Evolutionary conservation across 2,888 invertebrate genomes (phyloP), one percentile per base, ranked within the genome.

Genomic region (Altica lythri): DNA sequence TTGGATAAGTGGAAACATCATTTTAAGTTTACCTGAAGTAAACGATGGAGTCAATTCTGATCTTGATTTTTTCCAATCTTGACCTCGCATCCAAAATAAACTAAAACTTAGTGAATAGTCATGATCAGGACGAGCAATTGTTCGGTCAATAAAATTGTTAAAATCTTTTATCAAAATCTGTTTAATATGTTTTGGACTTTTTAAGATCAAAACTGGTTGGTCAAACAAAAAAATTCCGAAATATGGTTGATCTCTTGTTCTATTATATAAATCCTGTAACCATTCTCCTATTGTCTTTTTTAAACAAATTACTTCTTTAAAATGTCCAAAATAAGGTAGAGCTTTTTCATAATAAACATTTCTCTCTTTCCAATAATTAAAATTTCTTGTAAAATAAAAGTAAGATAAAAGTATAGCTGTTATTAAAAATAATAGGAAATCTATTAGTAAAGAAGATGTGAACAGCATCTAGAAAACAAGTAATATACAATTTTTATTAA

Each of bases 11-110:
- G 75, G 74, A 27, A 79, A 75, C 81, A 83, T 81, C 34, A 67
- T 70, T 64, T 78, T 82, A 50, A 84, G 69, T 67, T 83, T 83
- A 9, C 80, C 81, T 1, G 79, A 76, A 1, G 82, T 80, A 62
- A 84, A 79, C 0, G 80, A 78, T 0, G 83, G 82, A 0, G 80
- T 78, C 25, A 83, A 67, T 58, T 80, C 81, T 0, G 74, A 65
- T n/a, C 84, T 72, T 13, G 81, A 64, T 18, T 70, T 71, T 63
- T 79, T 81, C 84, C 84, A 84, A 1, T 76, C 74, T 0, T 78
- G 77, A 53, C 79, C 80, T 51, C 75, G 77, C 44, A 78, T 60
- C 1, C 76, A 72, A 55, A 81, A 73, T 40, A 79, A 59, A 61
- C 77, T 72, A 47, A 75, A 73, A 59, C 73, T 70, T 1, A 73